A percentile compares a stretch with the other conserved stretches of the same genome.
Conservation (phyloP, 2,797 vertebrate species). For the Arnoldichthys spilopterus region DNA sequence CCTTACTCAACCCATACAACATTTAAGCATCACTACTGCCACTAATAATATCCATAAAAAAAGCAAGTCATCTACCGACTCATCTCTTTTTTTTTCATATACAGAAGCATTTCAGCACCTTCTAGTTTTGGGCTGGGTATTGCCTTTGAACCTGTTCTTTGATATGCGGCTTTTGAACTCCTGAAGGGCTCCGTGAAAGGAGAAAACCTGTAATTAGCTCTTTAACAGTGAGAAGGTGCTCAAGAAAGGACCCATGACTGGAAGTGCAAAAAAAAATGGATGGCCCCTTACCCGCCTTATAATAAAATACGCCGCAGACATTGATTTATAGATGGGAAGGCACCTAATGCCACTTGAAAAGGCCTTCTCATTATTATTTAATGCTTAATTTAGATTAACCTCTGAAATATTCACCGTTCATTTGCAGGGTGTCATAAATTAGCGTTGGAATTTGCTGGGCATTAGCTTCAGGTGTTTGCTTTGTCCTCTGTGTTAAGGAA, state of each 20-base stretch:
- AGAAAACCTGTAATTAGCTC: slow-evolving; percentile 75
- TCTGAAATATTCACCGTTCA: slow-evolving; percentile 55
- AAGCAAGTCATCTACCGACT: slow-evolving; percentile 51
- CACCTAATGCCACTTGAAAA: slow-evolving; percentile 69
- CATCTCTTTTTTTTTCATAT: slow-evolving; percentile 61
- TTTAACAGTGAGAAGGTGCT: slow-evolving; percentile 56
- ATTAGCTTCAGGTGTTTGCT: background rate
- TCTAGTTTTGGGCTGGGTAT: slow-evolving; percentile 64
- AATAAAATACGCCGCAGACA: slow-evolving; percentile 69
- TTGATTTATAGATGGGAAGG: slow-evolving; percentile 70
- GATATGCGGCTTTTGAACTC: slow-evolving; percentile 76
- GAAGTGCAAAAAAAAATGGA: slow-evolving; percentile 36
- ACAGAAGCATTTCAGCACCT: slow-evolving; percentile 66
- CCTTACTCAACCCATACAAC: background rate
- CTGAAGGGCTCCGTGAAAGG: slow-evolving; percentile 75
- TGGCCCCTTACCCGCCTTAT: slow-evolving; percentile 50
- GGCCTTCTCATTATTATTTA: slow-evolving; percentile 67
- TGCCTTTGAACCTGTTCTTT: slow-evolving; percentile 74
- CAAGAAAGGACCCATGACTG: slow-evolving; percentile 58
- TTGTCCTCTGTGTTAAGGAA: background rate
- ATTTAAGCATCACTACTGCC: background rate
- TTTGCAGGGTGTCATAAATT: slow-evolving; percentile 51
- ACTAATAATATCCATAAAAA: too few species aligned
- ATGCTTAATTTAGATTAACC: slow-evolving; percentile 67
- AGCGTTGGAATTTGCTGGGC: slow-evolving; percentile 18